Base-by-base conservation (phyloP, 2,113 vertebrate genomes). In the Ahaetulla prasina region DNA sequence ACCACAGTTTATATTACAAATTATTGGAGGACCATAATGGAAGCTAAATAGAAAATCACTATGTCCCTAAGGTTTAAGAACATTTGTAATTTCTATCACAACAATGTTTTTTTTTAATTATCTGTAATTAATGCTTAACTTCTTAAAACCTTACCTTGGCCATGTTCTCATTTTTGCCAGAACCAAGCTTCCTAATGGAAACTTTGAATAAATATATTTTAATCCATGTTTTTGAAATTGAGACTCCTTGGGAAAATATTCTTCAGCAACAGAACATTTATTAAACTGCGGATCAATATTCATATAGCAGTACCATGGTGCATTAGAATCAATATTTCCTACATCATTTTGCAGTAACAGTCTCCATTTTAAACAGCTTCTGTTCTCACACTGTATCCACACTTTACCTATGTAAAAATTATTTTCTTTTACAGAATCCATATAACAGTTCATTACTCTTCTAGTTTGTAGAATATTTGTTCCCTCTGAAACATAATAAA, bases 101-200 rank as follows among this genome's bases (percentile, higher is more conserved):
- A 8, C 11, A 6, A 22, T 84, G 8, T 52, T 55, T 89, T 54
- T 55, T 85, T 57, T n/a, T 47, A 11, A 63, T n/a, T 92, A 84
- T 0, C 16, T 92, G 55, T 90, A 87, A 6, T 85, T 90, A 92
- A 91, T 53, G 10, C 80, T 50, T 91, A 95, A 45, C 10, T 91
- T 96, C 96, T 22, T 85, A 30, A 88, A 96, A 49, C 7, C 92
- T 96, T 97, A 97, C 94, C 94, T 97, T 94, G 95, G 96, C 89
- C 96, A 97, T 45, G 18, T 94, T n/a, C 20, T 89, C 14, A 91
- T 91, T 96, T 97, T 97, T 87, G 93, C 93, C 95, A 96, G 93
- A 95, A 97, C 91, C 90, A 96, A 92, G 92, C 93, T 97, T 95
- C 96, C 96, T 87, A 95, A 89, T 95, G 95, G 95, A 94, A 97